Conservation (phyloP, 2,888 invertebrate species). For the Andrena bucephala region DNA sequence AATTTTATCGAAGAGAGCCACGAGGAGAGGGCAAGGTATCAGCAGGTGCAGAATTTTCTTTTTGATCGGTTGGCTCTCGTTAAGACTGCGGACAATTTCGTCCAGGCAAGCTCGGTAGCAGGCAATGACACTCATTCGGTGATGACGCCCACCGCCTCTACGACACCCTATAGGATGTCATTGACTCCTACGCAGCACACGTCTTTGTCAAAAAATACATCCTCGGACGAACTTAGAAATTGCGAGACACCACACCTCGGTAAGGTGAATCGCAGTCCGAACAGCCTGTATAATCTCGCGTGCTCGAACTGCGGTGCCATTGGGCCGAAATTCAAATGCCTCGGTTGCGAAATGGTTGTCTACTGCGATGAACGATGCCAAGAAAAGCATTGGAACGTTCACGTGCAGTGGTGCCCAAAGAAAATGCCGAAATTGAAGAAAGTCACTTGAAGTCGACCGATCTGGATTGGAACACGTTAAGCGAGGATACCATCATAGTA, state of each 20-base stretch:
- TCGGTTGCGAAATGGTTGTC: slow-evolving; percentile 79
- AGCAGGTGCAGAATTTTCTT: slow-evolving; percentile 58
- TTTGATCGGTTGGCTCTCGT: slow-evolving; percentile 52
- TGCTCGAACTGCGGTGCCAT: slow-evolving; percentile 78
- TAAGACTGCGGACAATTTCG: slow-evolving; percentile 43
- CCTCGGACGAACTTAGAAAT: slow-evolving; percentile 56
- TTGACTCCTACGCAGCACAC: not conserved
- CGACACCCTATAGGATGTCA: slow-evolving; percentile 22
- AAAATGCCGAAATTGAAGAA: slow-evolving; percentile 82
- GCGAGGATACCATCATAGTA: not conserved
- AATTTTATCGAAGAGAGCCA: slow-evolving; percentile 41
- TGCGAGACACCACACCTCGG: slow-evolving; percentile 78
- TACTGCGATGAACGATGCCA: slow-evolving; percentile 82
- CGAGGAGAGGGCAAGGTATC: slow-evolving; percentile 37
- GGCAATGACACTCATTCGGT: slow-evolving; percentile 12
- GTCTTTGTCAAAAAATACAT: slow-evolving; percentile 10
- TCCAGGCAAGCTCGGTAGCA: slow-evolving; percentile 26
- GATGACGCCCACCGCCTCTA: slow-evolving; percentile 15
- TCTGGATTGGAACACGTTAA: not conserved
- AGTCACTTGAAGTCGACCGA: slow-evolving; percentile 58
- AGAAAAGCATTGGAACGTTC: slow-evolving; percentile 79
- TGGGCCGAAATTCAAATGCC: slow-evolving; percentile 79
- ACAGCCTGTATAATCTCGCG: slow-evolving; percentile 62
- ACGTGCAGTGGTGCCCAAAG: slow-evolving; percentile 79
- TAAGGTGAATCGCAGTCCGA: slow-evolving; percentile 70